Evolutionary conservation across 2,888 invertebrate species (phyloP).

Genomic region (Nysson spinosus): DNA sequence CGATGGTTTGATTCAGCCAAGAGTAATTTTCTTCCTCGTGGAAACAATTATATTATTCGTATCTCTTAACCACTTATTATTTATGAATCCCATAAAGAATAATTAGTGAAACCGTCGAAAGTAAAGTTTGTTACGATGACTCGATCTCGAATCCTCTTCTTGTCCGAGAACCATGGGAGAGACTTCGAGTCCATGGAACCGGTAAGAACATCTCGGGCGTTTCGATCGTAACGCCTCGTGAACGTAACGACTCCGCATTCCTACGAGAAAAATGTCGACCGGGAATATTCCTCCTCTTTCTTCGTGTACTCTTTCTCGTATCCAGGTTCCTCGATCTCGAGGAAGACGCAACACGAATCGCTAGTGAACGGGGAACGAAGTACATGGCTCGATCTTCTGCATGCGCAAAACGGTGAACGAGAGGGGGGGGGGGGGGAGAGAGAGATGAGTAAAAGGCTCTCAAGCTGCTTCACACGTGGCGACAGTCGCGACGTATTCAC

Average conservation of each 20-base stretch:
- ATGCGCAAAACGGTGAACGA: slow-evolving; percentile 16
- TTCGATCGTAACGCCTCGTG: slow-evolving; percentile 65
- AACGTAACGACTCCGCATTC: slow-evolving; percentile 65
- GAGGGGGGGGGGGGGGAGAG: slow-evolving; percentile 17
- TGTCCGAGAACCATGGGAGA: slow-evolving; percentile 17
- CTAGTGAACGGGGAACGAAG: slow-evolving; percentile 13
- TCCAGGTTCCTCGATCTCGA: slow-evolving; percentile 30
- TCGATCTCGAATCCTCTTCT: slow-evolving; percentile 49
- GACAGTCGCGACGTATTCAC: slow-evolving; percentile 65
- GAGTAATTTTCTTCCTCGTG: no score
- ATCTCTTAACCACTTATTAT: no score
- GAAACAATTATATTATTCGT: no score
- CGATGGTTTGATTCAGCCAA: no score
- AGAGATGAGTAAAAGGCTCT: slow-evolving; percentile 47
- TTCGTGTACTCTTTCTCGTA: not conserved
- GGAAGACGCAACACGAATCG: slow-evolving; percentile 30
- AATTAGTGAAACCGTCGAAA: slow-evolving; percentile 31
- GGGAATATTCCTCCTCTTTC: slow-evolving; percentile 51
- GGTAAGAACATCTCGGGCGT: slow-evolving; percentile 62
- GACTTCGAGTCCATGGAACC: slow-evolving; percentile 50
- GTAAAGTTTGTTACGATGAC: slow-evolving; percentile 27
- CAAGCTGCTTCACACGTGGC: slow-evolving; percentile 72
- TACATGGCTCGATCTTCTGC: slow-evolving; percentile 8
- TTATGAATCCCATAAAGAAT: not conserved
- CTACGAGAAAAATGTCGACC: slow-evolving; percentile 64